phyloP scores from a whole-genome alignment of 2,888 invertebrate genomes.

The Cremastinae sp. region DNA sequence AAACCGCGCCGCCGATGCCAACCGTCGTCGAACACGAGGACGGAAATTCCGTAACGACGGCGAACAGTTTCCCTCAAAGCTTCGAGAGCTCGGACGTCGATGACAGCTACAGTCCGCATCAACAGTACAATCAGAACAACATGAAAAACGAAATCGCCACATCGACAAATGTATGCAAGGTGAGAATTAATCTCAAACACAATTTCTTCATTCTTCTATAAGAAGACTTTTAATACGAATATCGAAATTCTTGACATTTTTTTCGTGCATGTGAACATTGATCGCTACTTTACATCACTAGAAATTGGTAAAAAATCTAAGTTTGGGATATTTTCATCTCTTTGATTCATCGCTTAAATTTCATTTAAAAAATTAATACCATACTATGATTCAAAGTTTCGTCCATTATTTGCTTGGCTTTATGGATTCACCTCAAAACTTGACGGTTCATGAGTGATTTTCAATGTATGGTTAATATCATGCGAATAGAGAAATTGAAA shows the following conservation, averaged over 20 bases:
- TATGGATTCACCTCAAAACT: background rate
- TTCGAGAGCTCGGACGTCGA: constrained; percentile 81
- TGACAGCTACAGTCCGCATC: constrained; percentile 82
- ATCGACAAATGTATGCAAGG: constrained; percentile 88
- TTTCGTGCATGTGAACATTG: constrained; percentile 46
- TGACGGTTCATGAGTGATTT: too few relatives aligned
- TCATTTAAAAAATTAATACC: background rate
- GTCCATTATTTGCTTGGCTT: background rate
- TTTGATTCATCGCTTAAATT: constrained; percentile 1
- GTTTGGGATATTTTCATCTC: background rate
- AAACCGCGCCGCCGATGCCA: constrained; percentile 85
- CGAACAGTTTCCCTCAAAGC: constrained; percentile 78
- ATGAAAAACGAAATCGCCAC: constrained; percentile 82
- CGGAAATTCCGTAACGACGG: constrained; percentile 80
- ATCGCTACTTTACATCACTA: constrained; percentile 70
- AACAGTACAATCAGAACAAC: constrained; percentile 81
- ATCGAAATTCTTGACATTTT: constrained; percentile 17
- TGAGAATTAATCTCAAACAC: constrained; percentile 71
- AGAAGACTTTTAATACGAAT: background rate
- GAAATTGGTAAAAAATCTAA: constrained; percentile 63
- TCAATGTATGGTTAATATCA: too few relatives aligned
- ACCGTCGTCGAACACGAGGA: constrained; percentile 85
- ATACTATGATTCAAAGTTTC: background rate
- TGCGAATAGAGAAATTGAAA: too few relatives aligned
- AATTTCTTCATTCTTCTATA: constrained; percentile 13